Evolutionary conservation across 1,140 invertebrate species (phyloP).

Genomic region (Pseudoatta argentina): DNA sequence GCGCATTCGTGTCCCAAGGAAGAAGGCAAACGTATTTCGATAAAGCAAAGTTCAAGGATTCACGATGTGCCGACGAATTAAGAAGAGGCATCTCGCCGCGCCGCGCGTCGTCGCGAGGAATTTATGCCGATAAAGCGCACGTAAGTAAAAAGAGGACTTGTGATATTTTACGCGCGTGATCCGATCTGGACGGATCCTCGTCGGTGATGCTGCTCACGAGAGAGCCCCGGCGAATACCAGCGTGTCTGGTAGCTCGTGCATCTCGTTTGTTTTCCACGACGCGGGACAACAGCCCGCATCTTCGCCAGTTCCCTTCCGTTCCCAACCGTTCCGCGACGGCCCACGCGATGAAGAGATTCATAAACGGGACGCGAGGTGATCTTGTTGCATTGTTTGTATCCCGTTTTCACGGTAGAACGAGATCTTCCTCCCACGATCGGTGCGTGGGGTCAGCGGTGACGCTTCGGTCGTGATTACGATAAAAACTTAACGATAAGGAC

Average conservation of each 20-base stretch:
- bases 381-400: conserved; percentile 60
- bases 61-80: conserved; percentile 17
- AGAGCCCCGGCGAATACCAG: conserved; percentile 34
- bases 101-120: conserved; percentile 10
- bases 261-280: conserved; percentile 31
- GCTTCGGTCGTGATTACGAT: conserved; percentile 51
- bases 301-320: conserved; percentile 10
- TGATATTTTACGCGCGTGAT: conserved; percentile 51
- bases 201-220: conserved; percentile 14
- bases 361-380: conserved; percentile 65
- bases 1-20: conserved; percentile 10
- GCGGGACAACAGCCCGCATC: conserved; percentile 64
- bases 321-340: conserved; percentile 23
- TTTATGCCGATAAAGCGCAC: conserved; percentile 33
- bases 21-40: conserved; percentile 5
- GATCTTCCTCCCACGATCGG: conserved; percentile 73
- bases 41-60: conserved; percentile 15
- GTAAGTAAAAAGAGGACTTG: conserved; percentile 17
- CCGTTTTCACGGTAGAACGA: conserved; percentile 58
- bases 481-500: conserved; percentile 55
- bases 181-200: conserved; percentile 26
- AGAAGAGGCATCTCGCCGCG: background rate
- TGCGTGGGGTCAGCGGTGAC: conserved; percentile 64
- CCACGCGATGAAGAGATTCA: conserved; percentile 74
- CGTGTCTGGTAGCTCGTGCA: conserved; percentile 58